Evolutionary conservation across 2,113 vertebrate species (phyloP).

Genomic region (Leucosticte australis): DNA sequence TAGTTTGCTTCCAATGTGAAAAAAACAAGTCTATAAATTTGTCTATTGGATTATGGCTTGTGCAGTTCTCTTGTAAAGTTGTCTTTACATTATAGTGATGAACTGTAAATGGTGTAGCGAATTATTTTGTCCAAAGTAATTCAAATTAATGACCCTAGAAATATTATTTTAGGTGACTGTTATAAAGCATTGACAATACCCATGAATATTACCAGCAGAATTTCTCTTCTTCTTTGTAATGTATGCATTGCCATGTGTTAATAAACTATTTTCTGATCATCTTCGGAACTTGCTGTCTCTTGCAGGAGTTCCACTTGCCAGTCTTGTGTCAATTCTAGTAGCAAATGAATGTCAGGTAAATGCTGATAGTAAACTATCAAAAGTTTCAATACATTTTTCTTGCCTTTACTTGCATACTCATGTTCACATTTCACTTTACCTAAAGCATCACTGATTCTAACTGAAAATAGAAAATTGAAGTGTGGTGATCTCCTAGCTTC

Average conservation of each 20-base stretch:
- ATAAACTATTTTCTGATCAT: conserved; percentile 19
- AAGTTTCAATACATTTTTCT: neutral
- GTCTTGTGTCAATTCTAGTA: neutral
- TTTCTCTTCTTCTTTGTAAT: conserved; percentile 37
- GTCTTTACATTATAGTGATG: conserved; percentile 58
- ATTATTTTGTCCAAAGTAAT: conserved; percentile 66
- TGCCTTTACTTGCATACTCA: neutral
- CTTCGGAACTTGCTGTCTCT: neutral
- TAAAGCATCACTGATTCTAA: neutral
- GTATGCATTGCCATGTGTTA: neutral
- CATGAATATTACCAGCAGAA: conserved; percentile 37
- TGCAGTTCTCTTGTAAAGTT: conserved; percentile 24
- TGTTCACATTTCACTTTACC: neutral
- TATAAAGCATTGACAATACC: conserved; percentile 43
- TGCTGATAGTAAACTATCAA: neutral
- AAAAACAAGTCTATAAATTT: conserved; percentile 66
- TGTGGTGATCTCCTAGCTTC: neutral
- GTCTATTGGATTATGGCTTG: conserved; percentile 39
- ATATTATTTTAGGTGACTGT: conserved; percentile 41
- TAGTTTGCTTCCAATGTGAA: conserved; percentile 52
- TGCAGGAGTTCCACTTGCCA: neutral
- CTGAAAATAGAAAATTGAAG: neutral
- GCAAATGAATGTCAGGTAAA: neutral
- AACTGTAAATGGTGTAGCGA: conserved; percentile 51
- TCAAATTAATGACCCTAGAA: conserved; percentile 68